A percentile compares a stretch with the other conserved stretches of the same genome.
These are phyloP conservation scores for Teleogryllus oceanicus DNA, from an alignment of 2,888 invertebrate species.

Conservation along the genomic window DNA sequence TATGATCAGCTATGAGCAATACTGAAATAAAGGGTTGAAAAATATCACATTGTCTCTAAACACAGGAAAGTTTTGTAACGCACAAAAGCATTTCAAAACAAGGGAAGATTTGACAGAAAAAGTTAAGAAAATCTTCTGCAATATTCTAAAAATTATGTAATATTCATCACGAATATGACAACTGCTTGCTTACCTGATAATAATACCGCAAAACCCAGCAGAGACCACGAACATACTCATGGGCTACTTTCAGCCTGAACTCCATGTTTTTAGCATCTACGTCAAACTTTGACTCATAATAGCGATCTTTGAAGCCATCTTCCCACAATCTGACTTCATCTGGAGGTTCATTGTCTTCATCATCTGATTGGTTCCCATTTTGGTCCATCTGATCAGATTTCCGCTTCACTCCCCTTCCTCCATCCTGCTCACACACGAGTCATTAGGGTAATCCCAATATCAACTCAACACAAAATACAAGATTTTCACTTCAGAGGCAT, in stretches of 20 bases:
- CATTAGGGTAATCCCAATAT: no score
- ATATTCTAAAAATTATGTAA: no score
- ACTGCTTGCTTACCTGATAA: conserved; percentile 64
- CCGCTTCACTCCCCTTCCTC: conserved; percentile 53
- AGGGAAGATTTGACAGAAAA: no score
- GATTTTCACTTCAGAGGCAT: no score
- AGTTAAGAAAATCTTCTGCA: no score
- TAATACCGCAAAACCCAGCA: conserved; percentile 99
- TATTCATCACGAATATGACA: no score
- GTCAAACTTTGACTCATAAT: conserved; percentile 93
- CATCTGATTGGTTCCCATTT: conserved; percentile 47
- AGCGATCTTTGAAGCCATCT: conserved; percentile 95
- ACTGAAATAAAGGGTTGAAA: no score
- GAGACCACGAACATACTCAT: conserved; percentile 91
- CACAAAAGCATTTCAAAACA: no score
- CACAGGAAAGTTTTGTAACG: no score
- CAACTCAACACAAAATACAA: no score
- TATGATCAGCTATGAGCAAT: no score
- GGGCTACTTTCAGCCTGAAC: conserved; percentile 86
- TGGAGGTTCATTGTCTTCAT: conserved; percentile 72
- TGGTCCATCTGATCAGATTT: conserved; percentile 47
- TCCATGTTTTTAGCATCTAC: conserved; percentile 69
- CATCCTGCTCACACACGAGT: conserved; percentile 36
- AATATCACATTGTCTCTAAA: no score
- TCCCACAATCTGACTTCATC: conserved; percentile 94